phyloP scores from a whole-genome alignment of 2,888 invertebrate species.

The Pachycephus smyrnensis region DNA sequence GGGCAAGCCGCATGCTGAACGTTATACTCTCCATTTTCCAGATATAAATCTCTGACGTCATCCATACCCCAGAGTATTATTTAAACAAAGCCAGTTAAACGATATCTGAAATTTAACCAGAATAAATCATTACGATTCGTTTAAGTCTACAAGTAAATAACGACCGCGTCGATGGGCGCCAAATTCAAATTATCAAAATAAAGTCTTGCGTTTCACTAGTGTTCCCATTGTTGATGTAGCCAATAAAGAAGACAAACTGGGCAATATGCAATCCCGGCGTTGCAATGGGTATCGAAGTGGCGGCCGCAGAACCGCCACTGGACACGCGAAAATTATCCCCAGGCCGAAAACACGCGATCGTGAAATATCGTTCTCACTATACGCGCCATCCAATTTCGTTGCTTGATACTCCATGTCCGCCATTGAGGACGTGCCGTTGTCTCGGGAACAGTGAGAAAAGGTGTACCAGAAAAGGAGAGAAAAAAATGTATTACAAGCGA shows the following conservation, averaged over 20 bases:
- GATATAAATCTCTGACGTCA: neutral
- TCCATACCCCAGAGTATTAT: neutral
- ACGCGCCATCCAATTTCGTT: constrained; percentile 23
- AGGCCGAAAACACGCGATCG: constrained; percentile 39
- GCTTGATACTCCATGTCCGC: constrained; percentile 22
- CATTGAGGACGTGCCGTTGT: constrained; percentile 1
- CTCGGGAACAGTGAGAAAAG: neutral
- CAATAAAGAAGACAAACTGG: constrained; percentile 49
- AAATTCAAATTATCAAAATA: neutral
- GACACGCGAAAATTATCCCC: constrained; percentile 52
- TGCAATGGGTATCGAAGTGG: constrained; percentile 41
- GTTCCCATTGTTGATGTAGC: constrained; percentile 28
- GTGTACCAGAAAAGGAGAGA: neutral
- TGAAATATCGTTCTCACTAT: constrained; percentile 30
- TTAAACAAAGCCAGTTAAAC: neutral
- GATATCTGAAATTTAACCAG: neutral
- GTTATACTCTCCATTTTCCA: neutral
- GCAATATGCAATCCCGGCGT: constrained; percentile 39
- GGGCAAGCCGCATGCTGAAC: neutral
- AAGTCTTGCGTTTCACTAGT: neutral
- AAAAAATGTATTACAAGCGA: neutral
- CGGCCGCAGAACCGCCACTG: constrained; percentile 35
- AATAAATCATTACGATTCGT: neutral
- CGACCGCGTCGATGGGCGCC: neutral
- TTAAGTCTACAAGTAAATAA: neutral